A percentile compares a stretch with the other conserved stretches of the same genome.
These are phyloP conservation scores for Graptemys geographica DNA, from an alignment of 2,797 vertebrate genomes.

Conservation along the genomic window DNA sequence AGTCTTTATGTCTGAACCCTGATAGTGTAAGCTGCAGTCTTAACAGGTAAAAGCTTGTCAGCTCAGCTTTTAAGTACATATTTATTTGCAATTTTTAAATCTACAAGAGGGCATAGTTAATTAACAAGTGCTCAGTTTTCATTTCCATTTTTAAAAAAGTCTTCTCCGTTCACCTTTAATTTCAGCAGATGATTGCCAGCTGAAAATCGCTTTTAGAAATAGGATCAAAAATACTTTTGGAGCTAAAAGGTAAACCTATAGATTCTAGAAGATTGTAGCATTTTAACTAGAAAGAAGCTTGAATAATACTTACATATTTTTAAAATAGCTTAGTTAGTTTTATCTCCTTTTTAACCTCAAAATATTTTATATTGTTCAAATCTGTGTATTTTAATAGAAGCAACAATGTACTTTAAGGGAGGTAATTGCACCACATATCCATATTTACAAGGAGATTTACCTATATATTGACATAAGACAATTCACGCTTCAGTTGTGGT, in stretches of 20 bases:
- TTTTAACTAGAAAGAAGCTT: neutral
- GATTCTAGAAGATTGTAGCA: neutral
- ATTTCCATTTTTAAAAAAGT: neutral
- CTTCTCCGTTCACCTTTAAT: neutral
- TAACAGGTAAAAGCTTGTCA: neutral
- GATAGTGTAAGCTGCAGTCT: neutral
- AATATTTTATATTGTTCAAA: neutral
- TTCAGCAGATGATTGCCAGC: neutral
- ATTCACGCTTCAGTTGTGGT: too few relatives aligned
- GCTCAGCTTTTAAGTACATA: neutral
- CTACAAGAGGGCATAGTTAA: neutral
- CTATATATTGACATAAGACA: neutral
- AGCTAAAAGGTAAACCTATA: neutral
- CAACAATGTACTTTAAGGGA: neutral
- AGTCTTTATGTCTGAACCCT: neutral
- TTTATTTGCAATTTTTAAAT: neutral
- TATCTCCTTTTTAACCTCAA: neutral
- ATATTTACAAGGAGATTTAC: neutral
- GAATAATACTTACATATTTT: neutral
- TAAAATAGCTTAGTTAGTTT: neutral
- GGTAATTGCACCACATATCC: neutral
- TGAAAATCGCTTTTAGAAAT: neutral
- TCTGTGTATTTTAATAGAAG: neutral
- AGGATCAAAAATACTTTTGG: neutral
- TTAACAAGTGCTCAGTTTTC: neutral